Evolutionary conservation across 1,140 invertebrate species (phyloP).

Genomic region (Leptoteleia sp.): DNA sequence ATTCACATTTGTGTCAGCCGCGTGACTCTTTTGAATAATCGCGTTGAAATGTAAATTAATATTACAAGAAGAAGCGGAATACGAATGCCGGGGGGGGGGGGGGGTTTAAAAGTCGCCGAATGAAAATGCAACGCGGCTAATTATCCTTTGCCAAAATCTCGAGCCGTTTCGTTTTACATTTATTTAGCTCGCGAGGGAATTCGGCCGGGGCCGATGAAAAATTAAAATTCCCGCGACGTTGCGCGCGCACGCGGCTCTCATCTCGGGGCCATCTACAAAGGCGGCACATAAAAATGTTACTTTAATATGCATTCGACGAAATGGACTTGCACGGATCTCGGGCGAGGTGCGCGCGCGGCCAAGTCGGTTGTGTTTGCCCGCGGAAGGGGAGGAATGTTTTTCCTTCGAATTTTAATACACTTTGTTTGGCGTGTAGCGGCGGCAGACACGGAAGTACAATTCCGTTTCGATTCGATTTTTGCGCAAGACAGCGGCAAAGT

Average conservation of each 20-base stretch:
- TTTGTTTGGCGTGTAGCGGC: constrained; percentile 21
- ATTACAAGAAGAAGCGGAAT: too few species aligned
- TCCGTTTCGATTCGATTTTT: constrained; percentile 51
- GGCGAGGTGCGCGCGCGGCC: constrained; percentile 2
- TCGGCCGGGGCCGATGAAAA: constrained; percentile 1
- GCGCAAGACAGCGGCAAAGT: constrained; percentile 37
- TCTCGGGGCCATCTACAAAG: not conserved
- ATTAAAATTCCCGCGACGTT: constrained; percentile 28
- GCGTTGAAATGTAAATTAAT: too few species aligned
- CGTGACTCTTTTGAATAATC: too few species aligned
- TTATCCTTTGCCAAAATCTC: not conserved
- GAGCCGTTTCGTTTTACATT: too few species aligned
- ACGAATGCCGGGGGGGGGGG: not conserved
- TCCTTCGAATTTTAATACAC: constrained; percentile 46
- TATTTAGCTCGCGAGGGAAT: not conserved
- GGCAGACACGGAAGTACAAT: constrained; percentile 19
- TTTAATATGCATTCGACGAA: constrained; percentile 45
- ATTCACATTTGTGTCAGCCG: too few species aligned
- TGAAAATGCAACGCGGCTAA: not conserved
- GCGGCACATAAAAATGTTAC: constrained; percentile 26
- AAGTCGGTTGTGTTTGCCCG: constrained; percentile 34
- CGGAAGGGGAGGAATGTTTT: constrained; percentile 36
- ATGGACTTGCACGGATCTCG: constrained; percentile 17
- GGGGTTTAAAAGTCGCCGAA: too few species aligned
- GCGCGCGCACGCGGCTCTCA: not conserved